Evolutionary conservation across 2,113 vertebrate genomes (phyloP).

Genomic region (Pangasianodon gigas): DNA sequence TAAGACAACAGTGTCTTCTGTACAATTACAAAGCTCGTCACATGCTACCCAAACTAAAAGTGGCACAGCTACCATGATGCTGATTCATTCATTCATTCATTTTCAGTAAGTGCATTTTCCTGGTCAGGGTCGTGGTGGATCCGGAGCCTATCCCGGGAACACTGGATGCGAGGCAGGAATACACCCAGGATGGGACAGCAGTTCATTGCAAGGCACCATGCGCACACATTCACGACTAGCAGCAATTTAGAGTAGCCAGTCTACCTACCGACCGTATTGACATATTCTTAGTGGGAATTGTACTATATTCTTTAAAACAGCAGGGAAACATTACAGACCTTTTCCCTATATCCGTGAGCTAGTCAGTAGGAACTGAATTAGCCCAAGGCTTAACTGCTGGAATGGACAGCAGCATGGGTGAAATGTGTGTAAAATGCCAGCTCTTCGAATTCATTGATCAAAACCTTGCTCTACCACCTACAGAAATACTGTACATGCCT

Average conservation of each 20-base stretch:
- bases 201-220: neutral
- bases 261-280: neutral
- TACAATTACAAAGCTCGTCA: neutral
- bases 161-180: neutral
- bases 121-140: neutral
- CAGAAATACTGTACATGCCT: neutral
- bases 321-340: neutral
- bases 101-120: neutral
- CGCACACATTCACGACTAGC: neutral
- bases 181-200: neutral
- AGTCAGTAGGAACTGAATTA: neutral
- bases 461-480: neutral
- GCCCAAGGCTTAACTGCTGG: neutral
- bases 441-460: slow-evolving; percentile 18
- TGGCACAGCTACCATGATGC: neutral
- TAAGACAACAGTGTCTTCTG: neutral
- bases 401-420: neutral
- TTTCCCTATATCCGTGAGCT: neutral
- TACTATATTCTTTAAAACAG: neutral
- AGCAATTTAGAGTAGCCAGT: neutral
- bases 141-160: neutral
- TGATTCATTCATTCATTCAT: neutral
- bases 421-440: slow-evolving; percentile 35
- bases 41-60: neutral
- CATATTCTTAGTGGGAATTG: neutral